Conservation (phyloP, 2,797 vertebrate species). For the Arnoldichthys spilopterus region DNA sequence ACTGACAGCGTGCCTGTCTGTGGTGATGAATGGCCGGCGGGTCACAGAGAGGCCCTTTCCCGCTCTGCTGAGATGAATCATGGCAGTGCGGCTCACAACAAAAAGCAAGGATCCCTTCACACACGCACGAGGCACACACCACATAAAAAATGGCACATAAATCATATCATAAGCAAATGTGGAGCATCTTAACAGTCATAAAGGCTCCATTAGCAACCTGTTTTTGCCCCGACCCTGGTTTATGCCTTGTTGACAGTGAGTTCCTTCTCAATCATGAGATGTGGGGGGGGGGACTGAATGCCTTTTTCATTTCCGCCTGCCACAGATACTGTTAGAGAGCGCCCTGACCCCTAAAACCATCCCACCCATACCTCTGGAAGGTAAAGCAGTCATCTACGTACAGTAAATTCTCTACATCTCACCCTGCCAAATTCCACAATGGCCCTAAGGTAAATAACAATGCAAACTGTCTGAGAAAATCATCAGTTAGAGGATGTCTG, state of each 20-base stretch:
- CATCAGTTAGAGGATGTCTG: not conserved
- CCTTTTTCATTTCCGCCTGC: not conserved
- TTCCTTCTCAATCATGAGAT: not conserved
- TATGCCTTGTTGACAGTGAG: not conserved
- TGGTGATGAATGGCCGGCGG: not conserved
- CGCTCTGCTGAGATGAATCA: slow-evolving; percentile 8
- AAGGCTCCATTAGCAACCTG: not conserved
- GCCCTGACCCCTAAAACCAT: not conserved
- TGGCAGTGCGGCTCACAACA: not conserved
- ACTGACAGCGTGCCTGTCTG: not conserved
- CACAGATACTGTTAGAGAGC: not conserved
- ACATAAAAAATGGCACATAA: slow-evolving; percentile 13
- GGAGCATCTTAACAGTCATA: not conserved
- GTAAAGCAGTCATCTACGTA: not conserved
- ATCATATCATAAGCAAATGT: slow-evolving; percentile 2
- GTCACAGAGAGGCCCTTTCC: slow-evolving; percentile 1
- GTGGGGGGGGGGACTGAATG: not conserved
- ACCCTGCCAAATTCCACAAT: slow-evolving; percentile 2
- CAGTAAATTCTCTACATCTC: too few species aligned
- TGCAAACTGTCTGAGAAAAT: not conserved
- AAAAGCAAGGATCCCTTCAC: not conserved
- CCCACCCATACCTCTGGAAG: not conserved
- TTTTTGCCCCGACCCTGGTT: not conserved
- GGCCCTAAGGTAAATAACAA: slow-evolving; percentile 6
- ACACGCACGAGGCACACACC: slow-evolving; percentile 5